Base-by-base conservation (phyloP, 2,797 vertebrate species). In the Anguilla megastoma region DNA sequence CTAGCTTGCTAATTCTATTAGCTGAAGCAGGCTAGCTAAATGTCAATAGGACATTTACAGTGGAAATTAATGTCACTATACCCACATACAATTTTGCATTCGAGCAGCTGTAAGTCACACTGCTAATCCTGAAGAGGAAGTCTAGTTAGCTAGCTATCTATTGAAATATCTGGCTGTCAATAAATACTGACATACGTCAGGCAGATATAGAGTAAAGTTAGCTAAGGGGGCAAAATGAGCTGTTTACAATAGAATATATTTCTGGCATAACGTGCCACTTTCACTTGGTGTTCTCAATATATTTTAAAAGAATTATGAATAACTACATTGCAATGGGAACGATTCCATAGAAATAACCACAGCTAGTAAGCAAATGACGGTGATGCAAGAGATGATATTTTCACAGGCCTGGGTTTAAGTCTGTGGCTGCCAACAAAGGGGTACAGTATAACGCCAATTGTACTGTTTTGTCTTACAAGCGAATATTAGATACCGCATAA, bases 1-100 rank as follows among this genome's bases (percentile, higher is more conserved):
- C 86, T 76, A 86, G 48, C 66, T 36, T n/a, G 85, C 85, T 71
- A 24, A 16, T 41, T 86, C 27, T 18, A 50, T 10, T 82, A 36
- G 45, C 7, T 82, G 10, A 24, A n/a, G 50, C 18, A 16, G 45
- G 2, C 74, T 79, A 18, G 33, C 74, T 41, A 36, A 16, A 76
- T 76, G 33, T 36, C 71, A 50, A n/a, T 48, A 48, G 79, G 41
- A 50, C 45, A 82, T 24, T n/a, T 82, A 48, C 45, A 82, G 79
- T 10, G 24, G 41, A 48, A 48, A 82, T 24, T 9, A 45, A 48
- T 50, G 41, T 50, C 45, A 24, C 2, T 12, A 82, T 48, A n/a
- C 41, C 18, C 33, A 36, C 14, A 21, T 41, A 69, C 5, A 27
- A 27, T 45, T 79, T 79, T 79, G 12, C 16, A 45, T 18, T 21